phyloP scores from a whole-genome alignment of 2,888 invertebrate genomes.

The Oasisia sp. region DNA sequence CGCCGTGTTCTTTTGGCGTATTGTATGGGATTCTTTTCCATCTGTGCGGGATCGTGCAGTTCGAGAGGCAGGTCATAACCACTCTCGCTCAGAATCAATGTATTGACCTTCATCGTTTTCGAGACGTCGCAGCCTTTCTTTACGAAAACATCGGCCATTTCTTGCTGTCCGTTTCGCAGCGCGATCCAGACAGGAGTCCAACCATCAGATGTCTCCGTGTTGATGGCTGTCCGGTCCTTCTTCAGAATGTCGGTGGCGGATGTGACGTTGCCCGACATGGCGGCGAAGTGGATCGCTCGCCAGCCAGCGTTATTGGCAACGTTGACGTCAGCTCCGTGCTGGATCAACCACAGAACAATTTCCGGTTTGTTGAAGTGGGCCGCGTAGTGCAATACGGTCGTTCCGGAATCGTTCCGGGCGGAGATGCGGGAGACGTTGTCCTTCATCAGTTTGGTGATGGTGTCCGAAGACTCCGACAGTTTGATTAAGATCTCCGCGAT shows the following conservation, averaged over 20 bases:
- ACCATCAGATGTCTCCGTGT: background rate
- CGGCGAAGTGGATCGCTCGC: background rate
- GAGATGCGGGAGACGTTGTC: background rate
- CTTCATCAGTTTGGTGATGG: background rate
- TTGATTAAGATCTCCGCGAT: conserved; percentile 17
- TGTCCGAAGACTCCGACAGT: background rate
- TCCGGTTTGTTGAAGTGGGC: background rate
- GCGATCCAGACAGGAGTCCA: background rate
- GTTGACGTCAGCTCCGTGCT: background rate
- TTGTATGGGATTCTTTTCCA: background rate
- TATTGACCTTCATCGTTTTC: background rate
- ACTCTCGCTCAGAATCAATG: background rate
- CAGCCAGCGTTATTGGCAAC: background rate
- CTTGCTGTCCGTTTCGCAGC: background rate
- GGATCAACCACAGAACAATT: background rate
- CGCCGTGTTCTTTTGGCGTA: background rate
- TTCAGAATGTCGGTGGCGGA: background rate
- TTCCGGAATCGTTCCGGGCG: background rate
- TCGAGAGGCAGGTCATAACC: background rate
- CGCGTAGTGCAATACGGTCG: background rate
- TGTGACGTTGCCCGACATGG: background rate
- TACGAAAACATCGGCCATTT: background rate
- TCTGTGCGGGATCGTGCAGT: background rate
- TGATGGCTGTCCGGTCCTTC: background rate
- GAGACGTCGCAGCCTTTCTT: background rate